phyloP scores from a whole-genome alignment of 2,888 invertebrate species.

The Proisotoma minuta region DNA sequence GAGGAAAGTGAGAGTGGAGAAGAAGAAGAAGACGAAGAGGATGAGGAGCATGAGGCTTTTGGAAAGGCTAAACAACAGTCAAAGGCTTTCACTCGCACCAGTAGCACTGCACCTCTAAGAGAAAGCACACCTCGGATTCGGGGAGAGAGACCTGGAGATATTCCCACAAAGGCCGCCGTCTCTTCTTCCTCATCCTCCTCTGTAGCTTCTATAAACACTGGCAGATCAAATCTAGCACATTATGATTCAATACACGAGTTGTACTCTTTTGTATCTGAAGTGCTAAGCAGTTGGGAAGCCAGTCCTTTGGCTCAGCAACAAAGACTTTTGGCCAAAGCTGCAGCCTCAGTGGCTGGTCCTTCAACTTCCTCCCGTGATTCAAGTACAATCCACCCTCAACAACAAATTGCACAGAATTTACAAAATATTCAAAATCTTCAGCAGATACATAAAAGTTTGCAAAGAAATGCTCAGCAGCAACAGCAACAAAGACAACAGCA shows the following conservation, averaged over 20 bases:
- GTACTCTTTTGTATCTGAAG: slow-evolving; percentile 47
- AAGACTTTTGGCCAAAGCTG: slow-evolving; percentile 5
- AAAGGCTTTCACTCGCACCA: too few species aligned
- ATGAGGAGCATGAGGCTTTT: neutral
- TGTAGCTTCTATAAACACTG: slow-evolving; percentile 12
- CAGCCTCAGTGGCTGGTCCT: slow-evolving; percentile 7
- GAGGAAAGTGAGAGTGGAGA: neutral
- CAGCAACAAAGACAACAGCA: neutral
- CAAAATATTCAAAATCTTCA: slow-evolving; percentile 3
- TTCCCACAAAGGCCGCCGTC: slow-evolving; percentile 2
- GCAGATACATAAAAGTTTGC: neutral
- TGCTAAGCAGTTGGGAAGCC: slow-evolving; percentile 46
- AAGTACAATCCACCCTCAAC: neutral
- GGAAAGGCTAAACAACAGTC: neutral
- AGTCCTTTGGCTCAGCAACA: slow-evolving; percentile 17
- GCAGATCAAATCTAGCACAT: slow-evolving; percentile 36
- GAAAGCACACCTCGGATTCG: too few species aligned
- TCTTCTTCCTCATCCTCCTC: slow-evolving; percentile 12
- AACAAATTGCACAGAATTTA: neutral
- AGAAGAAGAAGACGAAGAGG: neutral
- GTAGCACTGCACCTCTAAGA: too few species aligned
- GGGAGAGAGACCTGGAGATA: neutral
- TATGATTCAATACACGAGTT: slow-evolving; percentile 48
- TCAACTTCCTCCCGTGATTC: slow-evolving; percentile 19
- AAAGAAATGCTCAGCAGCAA: neutral